Evolutionary conservation across 2,797 vertebrate species (phyloP).

Genomic region (Aselliscus stoliczkanus): DNA sequence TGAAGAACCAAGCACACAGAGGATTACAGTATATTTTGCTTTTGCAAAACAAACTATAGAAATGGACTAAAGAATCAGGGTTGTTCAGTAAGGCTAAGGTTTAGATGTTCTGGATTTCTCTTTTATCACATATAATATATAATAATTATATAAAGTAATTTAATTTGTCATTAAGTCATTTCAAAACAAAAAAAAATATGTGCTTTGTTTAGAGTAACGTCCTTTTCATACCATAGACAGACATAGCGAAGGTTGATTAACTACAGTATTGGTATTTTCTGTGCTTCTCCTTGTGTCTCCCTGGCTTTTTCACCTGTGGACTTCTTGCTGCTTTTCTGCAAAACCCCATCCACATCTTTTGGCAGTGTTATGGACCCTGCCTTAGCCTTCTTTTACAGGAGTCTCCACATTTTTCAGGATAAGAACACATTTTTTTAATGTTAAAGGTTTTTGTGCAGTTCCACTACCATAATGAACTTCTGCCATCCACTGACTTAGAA

Average conservation of each 20-base stretch:
- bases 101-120: not conserved
- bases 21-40: not conserved
- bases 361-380: too few relatives aligned
- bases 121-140: not conserved
- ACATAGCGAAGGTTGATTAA: not conserved
- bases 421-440: not conserved
- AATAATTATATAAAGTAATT: not conserved
- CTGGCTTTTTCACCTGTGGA: not conserved
- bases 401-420: not conserved
- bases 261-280: not conserved
- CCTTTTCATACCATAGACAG: not conserved
- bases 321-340: not conserved
- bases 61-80: not conserved
- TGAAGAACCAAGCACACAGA: not conserved
- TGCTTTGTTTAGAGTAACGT: not conserved
- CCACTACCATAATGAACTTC: not conserved
- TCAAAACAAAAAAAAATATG: not conserved
- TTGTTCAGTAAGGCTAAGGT: not conserved
- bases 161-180: not conserved
- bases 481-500: not conserved
- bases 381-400: not conserved
- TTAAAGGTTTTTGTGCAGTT: not conserved
- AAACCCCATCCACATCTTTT: not conserved
- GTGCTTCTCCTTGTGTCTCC: rapidly evolving
- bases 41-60: not conserved